These are phyloP conservation scores for Phoebastria nigripes DNA, from an alignment of 2,797 vertebrate genomes.

Conservation along the genomic window DNA sequence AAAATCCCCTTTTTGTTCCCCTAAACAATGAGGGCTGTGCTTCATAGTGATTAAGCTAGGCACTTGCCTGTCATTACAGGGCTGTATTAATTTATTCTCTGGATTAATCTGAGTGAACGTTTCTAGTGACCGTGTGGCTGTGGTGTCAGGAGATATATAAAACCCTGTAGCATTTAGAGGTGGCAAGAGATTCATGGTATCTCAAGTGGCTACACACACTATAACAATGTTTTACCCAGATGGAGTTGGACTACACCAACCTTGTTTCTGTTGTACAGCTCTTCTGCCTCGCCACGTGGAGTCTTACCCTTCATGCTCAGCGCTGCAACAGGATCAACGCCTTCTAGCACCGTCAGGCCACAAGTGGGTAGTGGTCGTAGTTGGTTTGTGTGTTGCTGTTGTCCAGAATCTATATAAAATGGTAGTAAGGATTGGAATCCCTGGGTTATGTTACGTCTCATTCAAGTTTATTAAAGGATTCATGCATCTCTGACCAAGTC, in stretches of 20 bases:
- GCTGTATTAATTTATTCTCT: background rate
- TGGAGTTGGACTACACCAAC: background rate
- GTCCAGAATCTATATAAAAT: background rate
- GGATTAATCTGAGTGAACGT: background rate
- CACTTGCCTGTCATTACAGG: background rate
- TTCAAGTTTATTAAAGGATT: background rate
- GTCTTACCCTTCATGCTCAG: background rate
- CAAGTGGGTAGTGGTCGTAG: background rate
- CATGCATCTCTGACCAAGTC: background rate
- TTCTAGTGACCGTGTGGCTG: background rate
- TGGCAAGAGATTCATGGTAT: background rate
- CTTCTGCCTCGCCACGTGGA: background rate
- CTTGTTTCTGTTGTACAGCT: background rate
- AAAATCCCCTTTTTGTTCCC: background rate
- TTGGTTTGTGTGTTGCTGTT: background rate
- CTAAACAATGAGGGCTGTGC: background rate
- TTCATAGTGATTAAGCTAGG: background rate
- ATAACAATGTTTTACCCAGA: background rate
- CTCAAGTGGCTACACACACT: background rate
- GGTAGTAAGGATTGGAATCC: background rate
- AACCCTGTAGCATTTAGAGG: background rate
- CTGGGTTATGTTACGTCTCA: background rate
- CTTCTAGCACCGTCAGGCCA: background rate
- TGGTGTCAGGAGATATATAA: background rate
- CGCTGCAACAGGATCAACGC: background rate